Evolutionary conservation across 2,797 vertebrate species (phyloP), one percentile per base, ranked within the genome.

Genomic region (Podarcis lilfordi): DNA sequence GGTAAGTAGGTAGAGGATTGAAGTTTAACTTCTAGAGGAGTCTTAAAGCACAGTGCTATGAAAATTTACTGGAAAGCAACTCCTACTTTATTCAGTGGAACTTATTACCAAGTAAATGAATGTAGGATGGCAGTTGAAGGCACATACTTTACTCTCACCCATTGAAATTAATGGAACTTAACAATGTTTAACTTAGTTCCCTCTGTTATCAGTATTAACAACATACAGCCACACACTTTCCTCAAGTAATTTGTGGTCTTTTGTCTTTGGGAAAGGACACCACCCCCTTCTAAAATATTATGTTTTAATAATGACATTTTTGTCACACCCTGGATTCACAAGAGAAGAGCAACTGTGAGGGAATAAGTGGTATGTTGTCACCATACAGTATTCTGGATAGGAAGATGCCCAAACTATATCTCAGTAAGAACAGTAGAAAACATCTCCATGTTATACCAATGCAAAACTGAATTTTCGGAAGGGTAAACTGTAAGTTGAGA

Each of bases 341-440:
- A 75, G 43, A 66, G 37, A 74, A 64, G 72, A 75, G 61, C 82
- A 89, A 87, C 75, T 86, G 74, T 87, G 92, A 92, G 78, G 80
- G 93, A 82, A 86, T 1, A 5, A 82, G 64, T 86, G 64, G 71
- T 91, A 91, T 86, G 89, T 74, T 75, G 64, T 90, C 78, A 94
- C 91, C 86, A 89, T 93, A 74, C 11, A 95, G 91, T 40, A 94
- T 86, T 89, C 93, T 95, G 93, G 86, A 86, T 84, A 95, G 74
- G 90, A 94, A 90, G 85, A 88, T 95, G 85, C 84, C 94, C 96
- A 97, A 97, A 96, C 94, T 83, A 91, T 9, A 0, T 27, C 91
- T 92, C 93, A 91, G 92, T 94, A 94, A 93, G 93, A 86, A 95
- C 96, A 96, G 93, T 92, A 96, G 93, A 96, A 97, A 93, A 92